Percentiles rank a stretch among this genome's conserved stretches.
Evolutionary conservation across 2,113 vertebrate genomes (phyloP).

Genomic region (Microcebus tavaratra): DNA sequence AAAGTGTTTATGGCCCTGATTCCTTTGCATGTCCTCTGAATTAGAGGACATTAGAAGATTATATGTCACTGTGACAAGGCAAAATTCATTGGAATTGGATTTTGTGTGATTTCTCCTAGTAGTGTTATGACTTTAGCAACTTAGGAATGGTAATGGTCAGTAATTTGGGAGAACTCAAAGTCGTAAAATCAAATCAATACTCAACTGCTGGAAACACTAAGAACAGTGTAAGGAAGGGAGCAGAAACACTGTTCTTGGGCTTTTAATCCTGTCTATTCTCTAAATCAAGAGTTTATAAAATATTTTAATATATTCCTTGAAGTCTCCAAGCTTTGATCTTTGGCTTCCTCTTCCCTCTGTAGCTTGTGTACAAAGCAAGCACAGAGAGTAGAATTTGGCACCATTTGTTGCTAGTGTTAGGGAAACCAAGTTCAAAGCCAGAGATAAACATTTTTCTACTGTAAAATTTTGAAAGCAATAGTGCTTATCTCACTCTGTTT

Average conservation of each 20-base stretch:
- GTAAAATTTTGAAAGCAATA: not conserved
- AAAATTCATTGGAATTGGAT: not conserved
- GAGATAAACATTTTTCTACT: slow-evolving; percentile 11
- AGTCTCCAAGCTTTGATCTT: slow-evolving; percentile 49
- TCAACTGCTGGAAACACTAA: not conserved
- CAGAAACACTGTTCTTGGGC: not conserved
- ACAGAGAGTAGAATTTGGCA: not conserved
- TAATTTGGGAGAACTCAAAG: not conserved
- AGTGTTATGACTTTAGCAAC: not conserved
- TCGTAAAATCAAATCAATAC: not conserved
- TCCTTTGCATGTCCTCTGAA: not conserved
- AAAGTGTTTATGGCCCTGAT: not conserved
- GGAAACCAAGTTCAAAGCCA: slow-evolving; percentile 45
- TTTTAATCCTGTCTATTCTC: not conserved
- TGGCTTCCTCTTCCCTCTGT: not conserved
- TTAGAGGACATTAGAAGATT: not conserved
- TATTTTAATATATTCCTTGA: slow-evolving; percentile 72
- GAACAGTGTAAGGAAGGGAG: not conserved
- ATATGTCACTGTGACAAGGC: not conserved
- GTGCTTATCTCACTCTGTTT: slow-evolving; percentile 11
- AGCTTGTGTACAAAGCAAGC: not conserved
- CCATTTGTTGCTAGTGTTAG: not conserved
- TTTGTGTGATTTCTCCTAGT: not conserved
- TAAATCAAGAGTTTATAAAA: not conserved
- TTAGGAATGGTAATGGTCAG: not conserved